Evolutionary conservation across 2,113 vertebrate genomes (phyloP), one percentile per base, ranked within the genome.

Genomic region (Gobio gobio): DNA sequence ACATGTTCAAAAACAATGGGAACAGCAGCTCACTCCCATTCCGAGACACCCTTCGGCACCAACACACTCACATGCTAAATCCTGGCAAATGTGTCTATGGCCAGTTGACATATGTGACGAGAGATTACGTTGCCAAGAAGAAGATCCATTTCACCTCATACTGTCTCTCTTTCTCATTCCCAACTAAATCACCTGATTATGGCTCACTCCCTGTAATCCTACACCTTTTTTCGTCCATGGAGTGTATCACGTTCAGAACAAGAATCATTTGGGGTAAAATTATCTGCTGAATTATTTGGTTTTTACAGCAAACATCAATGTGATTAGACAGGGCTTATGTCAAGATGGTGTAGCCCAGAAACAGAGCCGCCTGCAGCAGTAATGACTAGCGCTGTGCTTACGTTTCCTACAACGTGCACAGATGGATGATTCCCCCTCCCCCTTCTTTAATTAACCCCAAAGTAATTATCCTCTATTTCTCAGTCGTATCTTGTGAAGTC

Each of bases 21-120:
- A 73, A 47, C 40, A 47, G 16, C 61, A 51, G 78, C 36, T 73
- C 49, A 80, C 66, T 51, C 43, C 29, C 68, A 73, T 43, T 58
- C 18, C 8, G 47, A 85, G 20, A 80, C 20, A 85, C 29, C 14
- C 43, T 29, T 22, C 13, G 14, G 20, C 74, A 56, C 22, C 40
- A 58, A 81, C 5, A 45, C 45, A 76, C 79, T 64, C 26, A 40
- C 73, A 4, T 66, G 78, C 76, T 64, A 49, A 80, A 49, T 26
- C 24, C 59, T 49, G 24, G 63, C 79, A 68, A 81, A 36, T 54
- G 22, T 6, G 6, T 54, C 20, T 29, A 24, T 3, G 7, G 29
- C 84, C 59, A 43, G 78, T 83, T 86, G 87, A 68, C 80, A 88
- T 68, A 43, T 82, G 56, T 59, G 75, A 64, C 47, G 56, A 86